Evolutionary conservation across 2,113 vertebrate species (phyloP), one percentile per base, ranked within the genome.

Genomic region (Eupsittula cactorum): DNA sequence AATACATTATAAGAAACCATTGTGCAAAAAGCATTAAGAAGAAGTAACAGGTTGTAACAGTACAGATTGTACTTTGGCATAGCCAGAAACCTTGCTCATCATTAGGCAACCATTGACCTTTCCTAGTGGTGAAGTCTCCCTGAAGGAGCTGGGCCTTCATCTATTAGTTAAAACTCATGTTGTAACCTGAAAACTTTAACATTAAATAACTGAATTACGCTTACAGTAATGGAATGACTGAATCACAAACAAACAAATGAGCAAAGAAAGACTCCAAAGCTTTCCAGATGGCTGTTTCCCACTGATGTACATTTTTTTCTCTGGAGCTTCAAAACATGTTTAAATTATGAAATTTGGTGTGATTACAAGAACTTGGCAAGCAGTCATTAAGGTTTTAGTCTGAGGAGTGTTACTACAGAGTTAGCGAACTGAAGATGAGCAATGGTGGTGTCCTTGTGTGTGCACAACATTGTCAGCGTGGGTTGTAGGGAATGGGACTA

Each of bases 241-340:
- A 94, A 86, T 88, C 10, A 16, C 89, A 96, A 97, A 97, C 84
- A 97, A 97, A 96, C 90, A 96, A 94, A 93, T 87, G 91, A 96
- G 91, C 91, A 95, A 94, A 96, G 96, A 94, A 77, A 91, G 77
- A 82, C 64, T 95, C 86, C 65, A 53, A 84, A 96, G 83, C 81
- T 92, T 95, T 96, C 95, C 96, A 96, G 96, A 96, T 96, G 93
- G 93, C 88, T 96, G 81, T 70, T 95, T 95, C 95, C 89, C 91
- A 87, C 93, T 97, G 91, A 95, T 95, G 90, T 88, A 93, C 57
- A 1, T 78, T 93, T 94, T 88, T 95, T 92, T 69, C 81, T 92
- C 78, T 23, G 25, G 52, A 95, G 93, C 83, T 92, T 96, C 93
- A 96, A 92, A 95, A 91, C 86, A 91, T 95, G 65, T 85, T 96